These are phyloP conservation scores for Cheilosia vulpina DNA, from an alignment of 2,888 invertebrate genomes.

Conservation along the genomic window DNA sequence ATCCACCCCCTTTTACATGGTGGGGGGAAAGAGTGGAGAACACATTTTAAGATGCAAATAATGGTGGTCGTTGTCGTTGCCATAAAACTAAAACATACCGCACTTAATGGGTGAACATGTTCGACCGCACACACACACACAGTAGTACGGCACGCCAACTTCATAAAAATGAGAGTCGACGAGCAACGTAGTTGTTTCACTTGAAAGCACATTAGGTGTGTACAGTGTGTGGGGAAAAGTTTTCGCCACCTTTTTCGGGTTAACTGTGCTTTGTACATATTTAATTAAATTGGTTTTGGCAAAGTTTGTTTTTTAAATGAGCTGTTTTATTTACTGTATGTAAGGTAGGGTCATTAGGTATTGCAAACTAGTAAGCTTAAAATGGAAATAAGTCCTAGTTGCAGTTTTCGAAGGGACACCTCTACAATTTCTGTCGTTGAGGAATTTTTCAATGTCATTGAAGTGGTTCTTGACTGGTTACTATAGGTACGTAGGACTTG, in stretches of 20 bases:
- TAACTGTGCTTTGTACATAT: conserved; percentile 23
- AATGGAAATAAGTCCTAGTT: no score
- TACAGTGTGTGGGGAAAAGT: conserved; percentile 35
- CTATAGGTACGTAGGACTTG: no score
- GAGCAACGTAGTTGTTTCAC: neutral
- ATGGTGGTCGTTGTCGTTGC: conserved; percentile 44
- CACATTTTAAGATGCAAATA: conserved; percentile 62
- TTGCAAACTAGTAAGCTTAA: no score
- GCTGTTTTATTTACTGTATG: neutral
- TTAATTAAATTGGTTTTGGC: conserved; percentile 27
- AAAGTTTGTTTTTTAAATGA: conserved; percentile 9
- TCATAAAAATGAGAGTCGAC: conserved; percentile 25
- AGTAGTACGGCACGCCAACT: neutral
- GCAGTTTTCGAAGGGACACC: no score
- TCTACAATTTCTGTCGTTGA: no score
- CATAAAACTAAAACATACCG: conserved; percentile 47
- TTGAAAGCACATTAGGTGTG: conserved; percentile 2
- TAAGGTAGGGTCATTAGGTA: neutral
- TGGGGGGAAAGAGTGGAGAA: conserved; percentile 39
- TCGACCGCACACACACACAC: conserved; percentile 44
- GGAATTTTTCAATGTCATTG: no score
- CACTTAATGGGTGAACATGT: conserved; percentile 49
- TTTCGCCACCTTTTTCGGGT: conserved; percentile 28
- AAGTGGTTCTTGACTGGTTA: no score
- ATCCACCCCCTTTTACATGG: neutral